Percentiles rank a stretch among this genome's conserved stretches.
Evolutionary conservation across 2,113 vertebrate genomes (phyloP).

Genomic region (Diphyllodes magnificus): DNA sequence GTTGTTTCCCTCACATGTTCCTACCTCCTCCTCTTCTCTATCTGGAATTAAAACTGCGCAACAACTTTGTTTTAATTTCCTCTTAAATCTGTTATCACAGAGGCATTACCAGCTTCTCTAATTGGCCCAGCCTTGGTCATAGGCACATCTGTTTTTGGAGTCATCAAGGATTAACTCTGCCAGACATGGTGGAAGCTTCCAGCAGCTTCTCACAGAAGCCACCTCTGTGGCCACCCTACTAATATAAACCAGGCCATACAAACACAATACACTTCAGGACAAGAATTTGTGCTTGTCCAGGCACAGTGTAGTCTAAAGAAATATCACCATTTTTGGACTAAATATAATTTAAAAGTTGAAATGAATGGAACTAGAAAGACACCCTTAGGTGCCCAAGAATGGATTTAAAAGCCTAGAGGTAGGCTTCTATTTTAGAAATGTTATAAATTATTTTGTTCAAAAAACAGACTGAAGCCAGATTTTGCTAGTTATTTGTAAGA

Average conservation of each 20-base stretch:
- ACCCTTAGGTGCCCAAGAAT: background rate
- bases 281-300: background rate
- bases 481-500: background rate
- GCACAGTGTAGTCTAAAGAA: background rate
- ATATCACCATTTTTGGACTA: background rate
- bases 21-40: background rate
- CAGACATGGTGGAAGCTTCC: background rate
- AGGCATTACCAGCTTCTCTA: fast-evolving
- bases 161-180: background rate
- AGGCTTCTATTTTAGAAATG: background rate
- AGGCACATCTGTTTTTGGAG: background rate
- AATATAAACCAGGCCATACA: background rate
- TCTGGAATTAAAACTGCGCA: fast-evolving
- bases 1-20: background rate
- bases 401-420: background rate
- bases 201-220: background rate
- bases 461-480: background rate
- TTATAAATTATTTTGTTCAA: background rate
- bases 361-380: background rate
- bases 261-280: background rate
- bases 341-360: background rate
- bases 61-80: background rate
- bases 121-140: background rate
- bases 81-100: background rate
- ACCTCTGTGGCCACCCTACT: background rate